These are phyloP conservation scores for Archilochus colubris DNA, from an alignment of 2,113 vertebrate species.

Conservation along the genomic window DNA sequence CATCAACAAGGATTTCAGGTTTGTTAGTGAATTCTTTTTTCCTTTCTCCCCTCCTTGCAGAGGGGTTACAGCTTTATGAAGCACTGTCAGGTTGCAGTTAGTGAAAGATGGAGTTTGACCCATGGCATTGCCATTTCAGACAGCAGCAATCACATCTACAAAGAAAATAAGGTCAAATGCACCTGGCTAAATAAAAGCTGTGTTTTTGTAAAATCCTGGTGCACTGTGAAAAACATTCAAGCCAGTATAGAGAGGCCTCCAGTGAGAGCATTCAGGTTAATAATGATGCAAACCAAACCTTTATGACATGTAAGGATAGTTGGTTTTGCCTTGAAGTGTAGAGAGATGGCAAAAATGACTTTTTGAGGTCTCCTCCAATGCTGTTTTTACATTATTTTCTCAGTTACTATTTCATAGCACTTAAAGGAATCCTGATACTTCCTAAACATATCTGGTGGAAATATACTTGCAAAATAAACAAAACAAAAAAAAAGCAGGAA, in stretches of 20 bases:
- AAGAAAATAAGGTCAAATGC: not conserved
- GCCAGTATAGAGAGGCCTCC: not conserved
- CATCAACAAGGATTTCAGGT: not conserved
- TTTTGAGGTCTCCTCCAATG: not conserved
- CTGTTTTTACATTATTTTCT: not conserved
- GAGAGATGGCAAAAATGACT: not conserved
- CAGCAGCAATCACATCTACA: not conserved
- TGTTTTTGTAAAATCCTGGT: not conserved
- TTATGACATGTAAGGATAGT: accelerated
- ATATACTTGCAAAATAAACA: not conserved
- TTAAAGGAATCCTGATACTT: not conserved
- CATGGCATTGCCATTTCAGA: accelerated
- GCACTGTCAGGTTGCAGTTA: not conserved
- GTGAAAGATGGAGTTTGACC: not conserved
- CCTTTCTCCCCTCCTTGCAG: not conserved
- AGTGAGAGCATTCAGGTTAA: not conserved
- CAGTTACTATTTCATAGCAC: not conserved
- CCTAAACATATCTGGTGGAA: not conserved
- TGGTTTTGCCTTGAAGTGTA: not conserved
- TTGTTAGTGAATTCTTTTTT: not conserved
- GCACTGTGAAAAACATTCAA: not conserved
- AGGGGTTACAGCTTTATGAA: not conserved
- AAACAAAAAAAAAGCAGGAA: not conserved
- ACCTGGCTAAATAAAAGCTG: not conserved
- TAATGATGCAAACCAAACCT: not conserved